phyloP scores from a whole-genome alignment of 1,140 invertebrate species.

The Halesus radiatus region DNA sequence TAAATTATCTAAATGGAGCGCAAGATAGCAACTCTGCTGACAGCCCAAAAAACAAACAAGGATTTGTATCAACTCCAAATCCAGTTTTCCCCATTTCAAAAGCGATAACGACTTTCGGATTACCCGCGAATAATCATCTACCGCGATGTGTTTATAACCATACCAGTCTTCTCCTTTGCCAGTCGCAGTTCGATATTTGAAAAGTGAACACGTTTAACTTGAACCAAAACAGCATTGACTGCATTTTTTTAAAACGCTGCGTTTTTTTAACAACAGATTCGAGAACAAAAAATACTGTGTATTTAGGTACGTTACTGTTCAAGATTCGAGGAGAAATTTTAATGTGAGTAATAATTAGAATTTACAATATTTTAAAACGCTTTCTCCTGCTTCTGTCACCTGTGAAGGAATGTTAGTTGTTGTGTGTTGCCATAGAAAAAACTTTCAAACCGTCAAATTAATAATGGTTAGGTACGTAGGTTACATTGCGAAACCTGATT shows the following conservation, averaged over 20 bases:
- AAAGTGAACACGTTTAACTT: not conserved
- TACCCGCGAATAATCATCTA: not conserved
- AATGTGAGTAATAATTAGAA: not conserved
- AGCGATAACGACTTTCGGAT: not conserved
- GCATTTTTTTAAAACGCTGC: too few relatives aligned
- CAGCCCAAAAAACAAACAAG: too few relatives aligned
- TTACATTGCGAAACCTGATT: not conserved
- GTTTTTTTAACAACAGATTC: too few relatives aligned
- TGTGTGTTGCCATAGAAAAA: not conserved
- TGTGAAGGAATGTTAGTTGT: not conserved
- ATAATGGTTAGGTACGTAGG: not conserved
- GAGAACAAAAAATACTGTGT: too few relatives aligned
- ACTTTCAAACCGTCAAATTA: constrained; percentile 15
- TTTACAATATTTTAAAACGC: not conserved
- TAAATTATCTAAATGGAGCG: too few relatives aligned
- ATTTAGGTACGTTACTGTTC: too few relatives aligned
- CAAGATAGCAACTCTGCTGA: too few relatives aligned
- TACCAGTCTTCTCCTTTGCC: not conserved
- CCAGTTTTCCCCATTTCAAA: too few relatives aligned
- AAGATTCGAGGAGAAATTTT: not conserved
- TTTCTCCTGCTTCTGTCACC: constrained; percentile 5
- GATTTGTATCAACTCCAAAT: too few relatives aligned
- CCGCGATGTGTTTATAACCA: constrained; percentile 13
- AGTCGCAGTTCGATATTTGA: constrained; percentile 13
- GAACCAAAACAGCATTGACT: too few relatives aligned